Conservation (phyloP, 2,113 vertebrate genomes). For the Struthidea cinerea region DNA sequence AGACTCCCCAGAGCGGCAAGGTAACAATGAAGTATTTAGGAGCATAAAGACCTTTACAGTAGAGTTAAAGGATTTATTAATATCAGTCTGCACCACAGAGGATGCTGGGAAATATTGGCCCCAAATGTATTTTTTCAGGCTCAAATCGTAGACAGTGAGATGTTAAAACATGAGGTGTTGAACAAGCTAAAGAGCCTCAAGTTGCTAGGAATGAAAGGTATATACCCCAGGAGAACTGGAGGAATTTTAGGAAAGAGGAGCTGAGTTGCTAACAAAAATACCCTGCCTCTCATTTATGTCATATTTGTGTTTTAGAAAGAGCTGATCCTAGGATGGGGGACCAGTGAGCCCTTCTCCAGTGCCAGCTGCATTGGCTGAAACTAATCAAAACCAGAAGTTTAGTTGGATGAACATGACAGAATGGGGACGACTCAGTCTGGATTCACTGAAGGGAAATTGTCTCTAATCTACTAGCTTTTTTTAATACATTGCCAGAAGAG, state of each 20-base stretch:
- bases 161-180: constrained; percentile 42
- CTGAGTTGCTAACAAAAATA: constrained; percentile 29
- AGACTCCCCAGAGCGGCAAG: neutral
- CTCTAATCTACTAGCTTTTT: constrained; percentile 7
- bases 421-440: constrained; percentile 4
- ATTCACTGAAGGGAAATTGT: constrained; percentile 42
- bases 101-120: constrained; percentile 23
- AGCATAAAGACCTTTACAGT: constrained; percentile 7
- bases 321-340: neutral
- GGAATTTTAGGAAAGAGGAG: constrained; percentile 26
- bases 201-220: constrained; percentile 32
- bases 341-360: neutral
- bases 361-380: constrained; percentile 16
- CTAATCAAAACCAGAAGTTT: constrained; percentile 59
- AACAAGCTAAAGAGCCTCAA: constrained; percentile 14
- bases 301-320: constrained; percentile 7
- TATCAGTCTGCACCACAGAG: neutral
- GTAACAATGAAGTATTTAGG: neutral
- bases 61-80: constrained; percentile 2
- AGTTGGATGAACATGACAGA: constrained; percentile 49
- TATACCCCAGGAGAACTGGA: neutral
- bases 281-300: neutral
- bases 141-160: neutral
- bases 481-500: neutral
- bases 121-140: constrained; percentile 43